These are phyloP conservation scores for Uria lomvia DNA, from an alignment of 2,113 vertebrate species.

Conservation along the genomic window DNA sequence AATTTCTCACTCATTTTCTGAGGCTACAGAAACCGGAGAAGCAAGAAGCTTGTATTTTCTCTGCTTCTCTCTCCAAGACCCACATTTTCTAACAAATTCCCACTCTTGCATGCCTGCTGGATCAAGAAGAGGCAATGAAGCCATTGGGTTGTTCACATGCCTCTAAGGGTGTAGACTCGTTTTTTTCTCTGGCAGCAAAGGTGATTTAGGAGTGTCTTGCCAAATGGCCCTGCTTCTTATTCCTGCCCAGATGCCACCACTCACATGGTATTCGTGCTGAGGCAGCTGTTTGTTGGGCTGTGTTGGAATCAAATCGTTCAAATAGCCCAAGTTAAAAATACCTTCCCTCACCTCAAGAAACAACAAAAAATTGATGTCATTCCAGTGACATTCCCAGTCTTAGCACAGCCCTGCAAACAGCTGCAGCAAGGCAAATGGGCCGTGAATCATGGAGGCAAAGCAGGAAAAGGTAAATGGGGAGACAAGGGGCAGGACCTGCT, in stretches of 20 bases:
- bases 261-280: not conserved
- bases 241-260: constrained; percentile 6
- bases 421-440: not conserved
- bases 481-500: not conserved
- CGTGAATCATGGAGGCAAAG: not conserved
- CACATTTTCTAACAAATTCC: not conserved
- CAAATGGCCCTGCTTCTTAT: not conserved
- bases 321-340: constrained; percentile 19
- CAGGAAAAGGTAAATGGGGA: not conserved
- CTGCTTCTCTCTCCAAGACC: not conserved
- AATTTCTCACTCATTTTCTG: constrained; percentile 2
- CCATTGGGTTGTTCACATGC: not conserved
- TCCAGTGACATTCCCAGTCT: not conserved
- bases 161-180: not conserved
- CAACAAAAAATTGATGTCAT: not conserved
- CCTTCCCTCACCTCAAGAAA: constrained; percentile 4
- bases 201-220: constrained; percentile 2
- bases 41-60: not conserved
- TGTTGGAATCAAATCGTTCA: not conserved
- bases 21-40: not conserved
- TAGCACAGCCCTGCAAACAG: not conserved
- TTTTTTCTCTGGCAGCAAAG: not conserved
- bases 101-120: not conserved
- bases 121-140: not conserved
- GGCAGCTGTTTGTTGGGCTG: not conserved